Conservation (phyloP, 2,888 invertebrate genomes). For the Callimorpha dominula region DNA sequence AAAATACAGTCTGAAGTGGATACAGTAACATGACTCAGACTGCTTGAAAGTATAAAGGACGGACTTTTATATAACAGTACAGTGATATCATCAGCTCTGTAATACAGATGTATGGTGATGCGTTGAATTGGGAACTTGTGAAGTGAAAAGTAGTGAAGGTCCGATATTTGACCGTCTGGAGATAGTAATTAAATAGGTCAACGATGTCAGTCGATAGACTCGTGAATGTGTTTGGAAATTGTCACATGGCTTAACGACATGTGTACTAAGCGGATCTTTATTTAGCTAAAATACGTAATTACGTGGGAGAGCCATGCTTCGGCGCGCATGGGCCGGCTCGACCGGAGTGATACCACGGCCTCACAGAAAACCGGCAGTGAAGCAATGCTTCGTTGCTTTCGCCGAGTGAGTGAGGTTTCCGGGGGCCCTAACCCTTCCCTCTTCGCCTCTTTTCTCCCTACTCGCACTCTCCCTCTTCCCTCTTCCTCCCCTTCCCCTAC, state of each 20-base stretch:
- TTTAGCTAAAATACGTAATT: no score
- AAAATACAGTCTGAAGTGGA: slow-evolving; percentile 39
- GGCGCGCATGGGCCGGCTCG: no score
- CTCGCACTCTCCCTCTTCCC: no score
- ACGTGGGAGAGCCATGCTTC: no score
- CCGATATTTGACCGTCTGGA: background rate
- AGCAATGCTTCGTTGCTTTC: no score
- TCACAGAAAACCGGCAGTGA: no score
- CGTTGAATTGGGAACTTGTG: background rate
- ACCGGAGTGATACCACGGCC: no score
- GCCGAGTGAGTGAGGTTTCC: no score
- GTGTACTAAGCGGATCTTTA: background rate
- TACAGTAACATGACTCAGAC: slow-evolving; percentile 40
- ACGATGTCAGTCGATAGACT: background rate
- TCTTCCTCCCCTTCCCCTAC: no score
- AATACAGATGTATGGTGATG: background rate
- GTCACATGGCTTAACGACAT: background rate
- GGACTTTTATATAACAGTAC: slow-evolving; percentile 13
- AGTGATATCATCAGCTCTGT: slow-evolving; percentile 11
- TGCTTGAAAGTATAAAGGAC: slow-evolving; percentile 21
- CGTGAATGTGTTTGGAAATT: background rate
- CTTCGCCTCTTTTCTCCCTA: no score
- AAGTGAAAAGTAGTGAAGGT: background rate
- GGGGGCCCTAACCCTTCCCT: no score
- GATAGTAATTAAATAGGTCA: background rate